Conservation (phyloP, 2,888 invertebrate genomes). For the Drosophila multiciliata region DNA sequence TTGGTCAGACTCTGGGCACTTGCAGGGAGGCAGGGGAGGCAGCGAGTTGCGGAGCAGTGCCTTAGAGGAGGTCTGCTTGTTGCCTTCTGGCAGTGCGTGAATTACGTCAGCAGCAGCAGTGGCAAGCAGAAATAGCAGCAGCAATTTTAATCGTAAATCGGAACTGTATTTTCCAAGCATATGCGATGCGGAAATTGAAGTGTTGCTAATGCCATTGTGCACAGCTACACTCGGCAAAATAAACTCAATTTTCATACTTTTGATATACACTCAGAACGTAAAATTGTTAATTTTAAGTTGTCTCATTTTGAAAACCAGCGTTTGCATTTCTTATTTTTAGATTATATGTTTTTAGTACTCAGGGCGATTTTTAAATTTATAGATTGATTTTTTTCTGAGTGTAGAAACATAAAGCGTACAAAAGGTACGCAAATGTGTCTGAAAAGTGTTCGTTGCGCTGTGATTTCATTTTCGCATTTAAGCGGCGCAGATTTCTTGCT, state of each 20-base stretch:
- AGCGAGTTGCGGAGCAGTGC: not conserved
- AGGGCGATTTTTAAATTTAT: no score
- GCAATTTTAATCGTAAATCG: slow-evolving; percentile 52
- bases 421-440: slow-evolving; percentile 33
- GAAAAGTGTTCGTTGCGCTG: slow-evolving; percentile 1
- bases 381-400: not conserved
- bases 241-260: not conserved
- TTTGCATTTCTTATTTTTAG: no score
- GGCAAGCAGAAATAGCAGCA: not conserved
- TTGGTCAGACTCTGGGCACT: slow-evolving; percentile 46
- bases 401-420: slow-evolving; percentile 8
- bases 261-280: not conserved
- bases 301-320: not conserved
- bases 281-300: not conserved
- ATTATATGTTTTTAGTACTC: not conserved
- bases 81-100: slow-evolving; percentile 69
- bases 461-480: slow-evolving; percentile 28
- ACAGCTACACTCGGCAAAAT: slow-evolving; percentile 28
- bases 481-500: slow-evolving; percentile 18
- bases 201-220: slow-evolving; percentile 42
- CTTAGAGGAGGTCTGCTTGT: slow-evolving; percentile 11
- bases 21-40: not conserved
- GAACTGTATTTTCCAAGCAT: slow-evolving; percentile 58
- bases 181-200: slow-evolving; percentile 69
- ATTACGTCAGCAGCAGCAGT: slow-evolving; percentile 65